Conservation (phyloP, 2,888 invertebrate genomes). For the Labia minor region DNA sequence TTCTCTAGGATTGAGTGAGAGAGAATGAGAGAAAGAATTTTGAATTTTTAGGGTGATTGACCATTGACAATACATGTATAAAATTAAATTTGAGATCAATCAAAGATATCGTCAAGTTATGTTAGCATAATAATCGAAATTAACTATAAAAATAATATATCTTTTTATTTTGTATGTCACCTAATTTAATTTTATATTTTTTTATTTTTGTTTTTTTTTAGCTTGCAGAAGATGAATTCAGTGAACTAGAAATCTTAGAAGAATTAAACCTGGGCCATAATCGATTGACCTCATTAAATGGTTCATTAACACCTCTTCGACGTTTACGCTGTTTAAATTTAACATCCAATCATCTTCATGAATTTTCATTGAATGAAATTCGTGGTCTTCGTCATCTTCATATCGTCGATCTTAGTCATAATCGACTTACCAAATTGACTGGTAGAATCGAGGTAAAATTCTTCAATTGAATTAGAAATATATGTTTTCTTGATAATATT, state of each 20-base stretch:
- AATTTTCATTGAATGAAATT: slow-evolving; percentile 71
- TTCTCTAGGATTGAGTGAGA: no score
- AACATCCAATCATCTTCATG: slow-evolving; percentile 60
- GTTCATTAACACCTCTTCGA: slow-evolving; percentile 57
- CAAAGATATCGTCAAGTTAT: no score
- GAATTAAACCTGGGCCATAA: slow-evolving; percentile 64
- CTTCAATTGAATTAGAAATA: neutral
- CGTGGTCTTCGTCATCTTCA: slow-evolving; percentile 55
- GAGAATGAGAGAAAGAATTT: no score
- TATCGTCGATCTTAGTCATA: slow-evolving; percentile 64
- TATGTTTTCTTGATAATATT: no score
- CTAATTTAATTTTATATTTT: no score
- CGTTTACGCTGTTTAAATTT: slow-evolving; percentile 59
- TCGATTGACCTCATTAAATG: slow-evolving; percentile 56
- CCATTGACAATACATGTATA: no score
- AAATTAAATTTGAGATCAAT: no score
- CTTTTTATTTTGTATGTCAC: no score
- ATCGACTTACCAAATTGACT: slow-evolving; percentile 54
- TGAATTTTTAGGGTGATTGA: no score
- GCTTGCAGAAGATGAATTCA: slow-evolving; percentile 65
- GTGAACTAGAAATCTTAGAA: slow-evolving; percentile 56
- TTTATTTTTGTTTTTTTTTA: no score
- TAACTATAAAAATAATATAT: no score
- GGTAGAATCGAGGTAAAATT: slow-evolving; percentile 52
- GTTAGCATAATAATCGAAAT: no score